Evolutionary conservation across 2,888 invertebrate species (phyloP), one percentile per base, ranked within the genome.

Genomic region (Argyresthia albistria): DNA sequence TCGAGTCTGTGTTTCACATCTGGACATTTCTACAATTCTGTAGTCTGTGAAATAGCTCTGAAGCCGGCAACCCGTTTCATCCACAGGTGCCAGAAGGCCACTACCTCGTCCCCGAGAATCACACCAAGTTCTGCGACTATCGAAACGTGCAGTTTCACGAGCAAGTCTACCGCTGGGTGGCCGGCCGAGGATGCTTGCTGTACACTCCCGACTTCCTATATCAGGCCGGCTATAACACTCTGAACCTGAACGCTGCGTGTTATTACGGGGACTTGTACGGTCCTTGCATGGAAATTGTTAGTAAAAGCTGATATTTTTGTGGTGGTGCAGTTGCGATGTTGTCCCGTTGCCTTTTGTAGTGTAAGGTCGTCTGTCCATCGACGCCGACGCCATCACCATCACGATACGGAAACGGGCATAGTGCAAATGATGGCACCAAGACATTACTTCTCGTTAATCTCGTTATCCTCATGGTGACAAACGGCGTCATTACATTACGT

Each of bases 131-230:
- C 1, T 88, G 88, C 61, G 76, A 83, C 63, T 88, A 73, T 59
- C 75, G 87, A 9, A 84, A 78, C 58, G 61, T 66, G 7, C 60
- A 63, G 7, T 83, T 74, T 60, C 81, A 79, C 43, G 82, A 84
- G 63, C 83, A 86, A 57, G 70, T 87, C 15, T 88, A 66, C 70
- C 73, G 74, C 25, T 87, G 87, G 87, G 76, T 82, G 54, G 79
- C 86, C 0, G 86, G 86, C 0, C 65, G 79, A 3, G 87, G 86
- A 1, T 88, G 88, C 57, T 59, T 84, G n/a, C 59, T 77, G 36
- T 88, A 69, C 59, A 81, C 80, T 0, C 84, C 81, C 0, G 71
- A 76, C 60, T 83, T 82, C 58, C 73, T 86, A 14, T 87, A 67
- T 60, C 62, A 62, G 0, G 70, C 60, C 0, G 84, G 84, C 0